phyloP scores from a whole-genome alignment of 2,888 invertebrate species.

The Cordylochernes scorpioides region DNA sequence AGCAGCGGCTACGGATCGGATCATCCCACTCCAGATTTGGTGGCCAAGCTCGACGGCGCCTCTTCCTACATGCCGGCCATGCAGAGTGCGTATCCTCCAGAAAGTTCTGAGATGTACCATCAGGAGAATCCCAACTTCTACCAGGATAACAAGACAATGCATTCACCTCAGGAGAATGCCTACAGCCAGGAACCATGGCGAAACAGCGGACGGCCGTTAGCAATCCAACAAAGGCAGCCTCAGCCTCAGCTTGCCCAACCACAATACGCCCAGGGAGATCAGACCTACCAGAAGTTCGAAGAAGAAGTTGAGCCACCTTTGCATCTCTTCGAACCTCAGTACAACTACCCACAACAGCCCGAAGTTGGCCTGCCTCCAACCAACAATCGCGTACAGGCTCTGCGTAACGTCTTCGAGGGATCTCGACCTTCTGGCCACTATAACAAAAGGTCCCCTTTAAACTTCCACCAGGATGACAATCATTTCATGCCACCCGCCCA shows the following conservation, averaged over 20 bases:
- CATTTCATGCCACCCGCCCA: slow-evolving; percentile 28
- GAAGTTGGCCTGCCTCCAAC: neutral
- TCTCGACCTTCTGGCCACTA: slow-evolving; percentile 22
- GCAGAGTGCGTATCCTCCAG: too few relatives aligned
- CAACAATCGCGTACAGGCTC: slow-evolving; percentile 1
- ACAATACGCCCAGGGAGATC: neutral
- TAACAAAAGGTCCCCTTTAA: slow-evolving; percentile 8
- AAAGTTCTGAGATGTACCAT: too few relatives aligned
- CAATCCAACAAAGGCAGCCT: too few relatives aligned
- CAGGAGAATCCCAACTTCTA: too few relatives aligned
- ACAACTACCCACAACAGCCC: too few relatives aligned
- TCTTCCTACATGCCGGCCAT: slow-evolving; percentile 1
- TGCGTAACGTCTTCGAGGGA: slow-evolving; percentile 11
- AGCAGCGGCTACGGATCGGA: slow-evolving; percentile 14
- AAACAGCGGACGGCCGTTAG: neutral
- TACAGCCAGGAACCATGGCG: neutral
- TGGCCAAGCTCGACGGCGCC: slow-evolving; percentile 11
- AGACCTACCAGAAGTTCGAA: neutral
- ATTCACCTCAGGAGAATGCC: too few relatives aligned
- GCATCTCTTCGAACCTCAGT: too few relatives aligned
- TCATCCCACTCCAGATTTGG: slow-evolving; percentile 13
- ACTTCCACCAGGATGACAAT: slow-evolving; percentile 6
- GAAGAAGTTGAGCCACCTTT: too few relatives aligned
- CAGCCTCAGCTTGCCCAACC: neutral
- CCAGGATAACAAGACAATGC: too few relatives aligned